These are phyloP conservation scores for Coelinius sp. DNA, from an alignment of 2,888 invertebrate genomes.

Conservation along the genomic window DNA sequence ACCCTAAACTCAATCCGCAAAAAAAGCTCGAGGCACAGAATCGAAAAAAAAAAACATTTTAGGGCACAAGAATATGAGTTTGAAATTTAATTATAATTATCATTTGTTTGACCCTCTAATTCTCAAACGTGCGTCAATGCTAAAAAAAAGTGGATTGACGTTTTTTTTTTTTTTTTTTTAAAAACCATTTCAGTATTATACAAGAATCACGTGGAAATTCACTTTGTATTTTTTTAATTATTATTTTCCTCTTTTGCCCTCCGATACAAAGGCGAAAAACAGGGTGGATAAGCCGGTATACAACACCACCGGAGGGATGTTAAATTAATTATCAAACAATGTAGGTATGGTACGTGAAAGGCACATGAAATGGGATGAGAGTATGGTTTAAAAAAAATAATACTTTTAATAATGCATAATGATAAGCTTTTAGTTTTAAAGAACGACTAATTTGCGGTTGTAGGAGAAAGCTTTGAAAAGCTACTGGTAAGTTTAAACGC, in stretches of 20 bases:
- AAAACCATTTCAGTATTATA: background rate
- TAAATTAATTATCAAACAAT: constrained; percentile 61
- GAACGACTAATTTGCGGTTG: constrained; percentile 50
- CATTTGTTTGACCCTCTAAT: background rate
- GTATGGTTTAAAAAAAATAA: constrained; percentile 16
- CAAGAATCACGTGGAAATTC: background rate
- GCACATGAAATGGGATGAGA: background rate
- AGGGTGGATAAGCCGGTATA: constrained; percentile 24
- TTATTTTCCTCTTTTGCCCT: background rate
- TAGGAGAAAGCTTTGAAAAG: background rate
- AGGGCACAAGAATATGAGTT: background rate
- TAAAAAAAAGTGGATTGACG: background rate
- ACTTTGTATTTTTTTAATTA: background rate
- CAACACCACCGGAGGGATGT: constrained; percentile 40
- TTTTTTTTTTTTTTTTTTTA: too few relatives aligned
- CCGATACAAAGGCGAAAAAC: constrained; percentile 5
- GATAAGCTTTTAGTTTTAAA: constrained; percentile 23
- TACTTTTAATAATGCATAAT: background rate
- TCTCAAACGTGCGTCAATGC: background rate
- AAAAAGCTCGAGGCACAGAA: constrained; percentile 13
- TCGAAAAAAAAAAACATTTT: constrained; percentile 24
- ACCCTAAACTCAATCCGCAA: background rate
- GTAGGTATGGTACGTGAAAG: constrained; percentile 30
- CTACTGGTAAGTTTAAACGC: constrained; percentile 22
- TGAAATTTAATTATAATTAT: background rate